Evolutionary conservation across 2,888 invertebrate species (phyloP).

Genomic region (Drosophila pseudotakahashii): DNA sequence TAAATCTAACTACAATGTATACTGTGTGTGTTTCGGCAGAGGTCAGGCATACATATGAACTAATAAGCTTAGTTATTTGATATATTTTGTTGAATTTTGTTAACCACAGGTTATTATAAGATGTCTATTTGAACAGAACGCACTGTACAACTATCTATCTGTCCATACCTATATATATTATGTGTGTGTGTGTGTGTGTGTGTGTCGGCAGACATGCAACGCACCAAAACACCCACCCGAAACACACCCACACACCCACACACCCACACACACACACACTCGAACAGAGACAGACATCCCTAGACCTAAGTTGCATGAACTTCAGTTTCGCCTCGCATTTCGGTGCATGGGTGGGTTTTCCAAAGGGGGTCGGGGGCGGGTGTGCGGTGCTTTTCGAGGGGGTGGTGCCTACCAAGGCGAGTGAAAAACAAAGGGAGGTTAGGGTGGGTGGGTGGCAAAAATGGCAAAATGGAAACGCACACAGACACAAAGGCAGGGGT

Average conservation of each 20-base stretch:
- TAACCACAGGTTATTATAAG: neutral
- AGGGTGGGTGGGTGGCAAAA: neutral
- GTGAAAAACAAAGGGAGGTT: conserved; percentile 15
- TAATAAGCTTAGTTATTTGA: too few relatives aligned
- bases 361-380: conserved; percentile 1
- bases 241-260: conserved; percentile 11
- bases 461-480: conserved; percentile 30
- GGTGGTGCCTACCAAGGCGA: conserved; percentile 25
- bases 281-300: conserved; percentile 35
- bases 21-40: too few relatives aligned
- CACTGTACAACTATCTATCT: conserved; percentile 32
- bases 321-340: conserved; percentile 38
- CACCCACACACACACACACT: conserved; percentile 19
- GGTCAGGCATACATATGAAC: too few relatives aligned
- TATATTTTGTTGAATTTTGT: neutral
- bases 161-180: conserved; percentile 19
- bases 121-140: neutral
- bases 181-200: too few relatives aligned
- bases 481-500: conserved; percentile 12
- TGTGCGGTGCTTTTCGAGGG: neutral
- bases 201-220: conserved; percentile 35
- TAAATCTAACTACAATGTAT: neutral
- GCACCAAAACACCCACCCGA: conserved; percentile 26
- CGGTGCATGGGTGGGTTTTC: conserved; percentile 18
- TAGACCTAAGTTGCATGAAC: conserved; percentile 47